Percentiles rank a stretch among this genome's conserved stretches.
Evolutionary conservation across 2,113 vertebrate species (phyloP).

Genomic region (Noturus placidus): DNA sequence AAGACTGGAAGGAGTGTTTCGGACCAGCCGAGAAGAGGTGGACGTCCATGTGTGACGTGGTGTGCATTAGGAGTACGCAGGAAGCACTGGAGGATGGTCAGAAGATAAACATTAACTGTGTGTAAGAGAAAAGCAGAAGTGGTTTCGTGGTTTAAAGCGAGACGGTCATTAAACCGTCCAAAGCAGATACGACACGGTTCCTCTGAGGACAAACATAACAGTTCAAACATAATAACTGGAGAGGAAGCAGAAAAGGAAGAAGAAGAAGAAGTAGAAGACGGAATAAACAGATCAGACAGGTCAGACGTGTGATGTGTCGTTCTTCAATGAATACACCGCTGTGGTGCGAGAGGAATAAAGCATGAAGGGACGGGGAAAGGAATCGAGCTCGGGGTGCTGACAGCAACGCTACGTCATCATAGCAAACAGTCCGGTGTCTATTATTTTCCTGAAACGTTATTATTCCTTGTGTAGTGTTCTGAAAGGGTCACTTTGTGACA

Average conservation of each 20-base stretch:
- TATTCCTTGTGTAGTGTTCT: not conserved
- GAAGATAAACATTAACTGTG: not conserved
- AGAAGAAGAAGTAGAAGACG: not conserved
- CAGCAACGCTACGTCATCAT: not conserved
- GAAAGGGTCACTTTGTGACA: not conserved
- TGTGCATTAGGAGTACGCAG: too few species aligned
- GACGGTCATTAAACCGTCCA: not conserved
- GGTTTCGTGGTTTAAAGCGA: not conserved
- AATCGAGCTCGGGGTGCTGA: not conserved
- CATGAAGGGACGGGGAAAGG: not conserved
- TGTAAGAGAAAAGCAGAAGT: conserved; percentile 1
- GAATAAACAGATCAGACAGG: too few species aligned
- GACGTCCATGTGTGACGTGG: too few species aligned
- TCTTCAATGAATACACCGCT: too few species aligned
- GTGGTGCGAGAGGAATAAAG: not conserved
- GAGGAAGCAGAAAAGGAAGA: not conserved
- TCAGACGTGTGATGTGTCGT: too few species aligned
- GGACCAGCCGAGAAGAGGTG: too few species aligned
- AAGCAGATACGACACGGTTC: not conserved
- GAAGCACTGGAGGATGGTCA: not conserved
- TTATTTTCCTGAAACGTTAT: not conserved
- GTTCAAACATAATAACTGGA: not conserved
- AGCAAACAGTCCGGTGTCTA: not conserved
- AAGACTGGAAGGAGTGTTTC: too few species aligned
- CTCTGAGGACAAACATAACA: not conserved